Conservation (phyloP, 2,113 vertebrate genomes). For the Microtus pennsylvanicus region DNA sequence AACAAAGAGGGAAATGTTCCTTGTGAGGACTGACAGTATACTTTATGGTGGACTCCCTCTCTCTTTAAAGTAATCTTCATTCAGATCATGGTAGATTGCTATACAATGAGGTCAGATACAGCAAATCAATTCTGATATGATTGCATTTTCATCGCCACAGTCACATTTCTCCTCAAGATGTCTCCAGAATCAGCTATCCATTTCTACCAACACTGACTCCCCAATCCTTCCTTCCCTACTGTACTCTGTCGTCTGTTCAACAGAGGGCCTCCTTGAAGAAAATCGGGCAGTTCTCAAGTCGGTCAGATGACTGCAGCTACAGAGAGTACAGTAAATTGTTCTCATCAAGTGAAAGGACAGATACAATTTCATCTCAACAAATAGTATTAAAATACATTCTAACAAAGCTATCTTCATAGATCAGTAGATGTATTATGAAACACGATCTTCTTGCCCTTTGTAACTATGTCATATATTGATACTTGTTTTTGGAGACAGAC, state of each 20-base stretch:
- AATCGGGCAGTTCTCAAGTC: not conserved
- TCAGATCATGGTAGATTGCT: slow-evolving; percentile 65
- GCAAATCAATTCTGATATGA: slow-evolving; percentile 76
- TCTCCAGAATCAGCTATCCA: slow-evolving; percentile 74
- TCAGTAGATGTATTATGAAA: not conserved
- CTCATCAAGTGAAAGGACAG: not conserved
- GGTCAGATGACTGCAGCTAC: not conserved
- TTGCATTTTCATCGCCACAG: slow-evolving; percentile 71
- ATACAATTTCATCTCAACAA: slow-evolving; percentile 9
- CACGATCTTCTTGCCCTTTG: not conserved
- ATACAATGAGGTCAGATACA: slow-evolving; percentile 71
- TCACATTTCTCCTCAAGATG: slow-evolving; percentile 76
- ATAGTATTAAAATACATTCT: not conserved
- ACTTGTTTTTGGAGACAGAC: not conserved
- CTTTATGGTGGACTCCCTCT: slow-evolving; percentile 47
- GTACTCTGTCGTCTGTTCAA: not conserved
- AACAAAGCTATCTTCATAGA: not conserved
- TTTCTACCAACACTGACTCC: slow-evolving; percentile 71
- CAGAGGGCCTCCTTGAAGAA: not conserved
- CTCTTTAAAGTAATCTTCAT: slow-evolving; percentile 72
- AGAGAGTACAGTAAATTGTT: slow-evolving; percentile 1
- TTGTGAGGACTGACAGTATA: slow-evolving; percentile 31
- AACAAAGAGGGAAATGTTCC: not conserved
- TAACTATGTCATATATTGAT: not conserved
- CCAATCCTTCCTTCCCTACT: not conserved